These are phyloP conservation scores for Malacosoma neustria DNA, from an alignment of 2,888 invertebrate genomes.

Conservation along the genomic window DNA sequence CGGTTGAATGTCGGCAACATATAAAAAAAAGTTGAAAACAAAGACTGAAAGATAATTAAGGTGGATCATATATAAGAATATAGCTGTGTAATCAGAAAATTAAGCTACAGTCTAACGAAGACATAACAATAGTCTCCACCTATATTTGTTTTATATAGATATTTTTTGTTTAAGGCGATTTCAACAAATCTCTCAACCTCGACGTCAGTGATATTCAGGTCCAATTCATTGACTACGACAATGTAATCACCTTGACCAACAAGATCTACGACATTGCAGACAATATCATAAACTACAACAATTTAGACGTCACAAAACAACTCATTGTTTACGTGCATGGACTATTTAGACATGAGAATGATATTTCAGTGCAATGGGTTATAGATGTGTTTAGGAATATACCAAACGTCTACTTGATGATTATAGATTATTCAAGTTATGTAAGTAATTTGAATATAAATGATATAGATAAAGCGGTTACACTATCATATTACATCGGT, in stretches of 20 bases:
- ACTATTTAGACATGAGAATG: background rate
- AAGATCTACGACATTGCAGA: background rate
- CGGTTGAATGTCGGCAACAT: too few relatives aligned
- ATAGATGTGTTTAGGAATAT: background rate
- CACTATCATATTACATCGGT: slow-evolving; percentile 1
- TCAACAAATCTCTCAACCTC: background rate
- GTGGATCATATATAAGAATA: too few relatives aligned
- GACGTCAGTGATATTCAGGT: slow-evolving; percentile 1
- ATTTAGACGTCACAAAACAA: background rate
- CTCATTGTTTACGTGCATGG: slow-evolving; percentile 1
- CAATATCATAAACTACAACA: background rate
- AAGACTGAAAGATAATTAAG: too few relatives aligned
- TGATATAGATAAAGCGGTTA: background rate
- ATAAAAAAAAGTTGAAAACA: too few relatives aligned
- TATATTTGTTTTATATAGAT: too few relatives aligned
- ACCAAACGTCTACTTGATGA: background rate
- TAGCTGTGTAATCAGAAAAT: too few relatives aligned
- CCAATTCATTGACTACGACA: background rate
- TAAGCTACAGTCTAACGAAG: too few relatives aligned
- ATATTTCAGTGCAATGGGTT: background rate
- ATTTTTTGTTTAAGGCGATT: background rate
- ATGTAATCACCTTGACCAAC: background rate
- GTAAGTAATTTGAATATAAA: background rate
- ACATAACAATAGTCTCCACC: too few relatives aligned
- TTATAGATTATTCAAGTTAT: slow-evolving; percentile 2